A percentile compares a stretch with the other conserved stretches of the same genome.
phyloP scores from a whole-genome alignment of 2,888 invertebrate genomes.

The Thecocarcelia acutangulata region DNA sequence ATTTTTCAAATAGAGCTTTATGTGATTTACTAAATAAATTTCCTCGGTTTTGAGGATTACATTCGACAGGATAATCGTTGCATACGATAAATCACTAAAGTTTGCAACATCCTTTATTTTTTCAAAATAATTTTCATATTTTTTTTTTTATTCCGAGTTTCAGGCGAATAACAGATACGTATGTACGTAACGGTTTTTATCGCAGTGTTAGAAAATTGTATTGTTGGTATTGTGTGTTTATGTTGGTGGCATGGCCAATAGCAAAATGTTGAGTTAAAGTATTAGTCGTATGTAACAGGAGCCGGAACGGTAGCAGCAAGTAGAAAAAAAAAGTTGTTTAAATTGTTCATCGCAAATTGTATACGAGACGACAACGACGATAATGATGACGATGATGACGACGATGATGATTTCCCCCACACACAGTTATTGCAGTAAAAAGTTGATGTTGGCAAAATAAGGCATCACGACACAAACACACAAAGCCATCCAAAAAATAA shows the following conservation, averaged over 20 bases:
- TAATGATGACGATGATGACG: slow-evolving; percentile 5
- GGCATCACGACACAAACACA: slow-evolving; percentile 50
- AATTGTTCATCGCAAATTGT: slow-evolving; percentile 49
- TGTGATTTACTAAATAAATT: slow-evolving; percentile 82
- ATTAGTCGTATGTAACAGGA: slow-evolving; percentile 26
- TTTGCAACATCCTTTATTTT: slow-evolving; percentile 77
- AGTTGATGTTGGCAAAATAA: slow-evolving; percentile 66
- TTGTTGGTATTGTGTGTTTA: slow-evolving; percentile 61
- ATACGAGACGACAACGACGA: slow-evolving; percentile 34
- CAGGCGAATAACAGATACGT: slow-evolving; percentile 61
- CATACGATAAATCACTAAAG: slow-evolving; percentile 81
- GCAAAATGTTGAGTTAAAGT: slow-evolving; percentile 33
- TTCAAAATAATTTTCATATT: slow-evolving; percentile 6
- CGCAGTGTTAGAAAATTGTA: slow-evolving; percentile 56
- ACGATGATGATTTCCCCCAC: slow-evolving; percentile 21
- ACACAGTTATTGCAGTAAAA: slow-evolving; percentile 48
- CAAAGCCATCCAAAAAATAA: slow-evolving; percentile 40
- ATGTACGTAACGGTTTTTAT: slow-evolving; percentile 46
- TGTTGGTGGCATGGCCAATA: slow-evolving; percentile 62
- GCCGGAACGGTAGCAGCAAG: slow-evolving; percentile 28
- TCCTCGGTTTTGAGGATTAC: slow-evolving; percentile 81
- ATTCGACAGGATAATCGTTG: slow-evolving; percentile 80
- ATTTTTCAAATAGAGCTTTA: slow-evolving; percentile 82
- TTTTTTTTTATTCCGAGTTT: slow-evolving; percentile 42
- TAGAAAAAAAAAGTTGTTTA: slow-evolving; percentile 16